These are phyloP conservation scores for Caenorhabditis uteleia DNA, from an alignment of 2,888 invertebrate genomes.

Conservation along the genomic window DNA sequence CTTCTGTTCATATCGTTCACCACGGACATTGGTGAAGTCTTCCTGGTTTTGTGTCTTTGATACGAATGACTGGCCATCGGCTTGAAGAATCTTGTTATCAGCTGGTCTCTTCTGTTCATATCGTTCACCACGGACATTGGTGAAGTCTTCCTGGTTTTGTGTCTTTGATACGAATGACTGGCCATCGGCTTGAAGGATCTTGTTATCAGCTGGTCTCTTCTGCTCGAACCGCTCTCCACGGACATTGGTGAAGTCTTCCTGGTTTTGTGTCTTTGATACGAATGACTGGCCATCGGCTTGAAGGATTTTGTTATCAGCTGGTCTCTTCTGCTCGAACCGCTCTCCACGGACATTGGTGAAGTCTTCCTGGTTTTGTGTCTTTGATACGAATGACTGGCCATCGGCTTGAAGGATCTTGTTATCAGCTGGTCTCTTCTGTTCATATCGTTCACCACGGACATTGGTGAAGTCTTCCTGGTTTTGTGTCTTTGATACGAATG, in stretches of 20 bases:
- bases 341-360: conserved; percentile 20
- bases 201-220: conserved; percentile 38
- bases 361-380: conserved; percentile 30
- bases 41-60: conserved; percentile 32
- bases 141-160: conserved; percentile 37
- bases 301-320: conserved; percentile 24
- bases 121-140: conserved; percentile 39
- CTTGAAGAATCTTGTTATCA: conserved; percentile 50
- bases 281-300: conserved; percentile 20
- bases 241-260: conserved; percentile 22
- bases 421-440: conserved; percentile 13
- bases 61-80: conserved; percentile 41
- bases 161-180: conserved; percentile 25
- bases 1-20: conserved; percentile 27
- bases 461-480: conserved; percentile 21
- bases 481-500: conserved; percentile 27
- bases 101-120: conserved; percentile 38
- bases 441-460: conserved; percentile 21
- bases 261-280: conserved; percentile 21
- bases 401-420: conserved; percentile 33
- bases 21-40: conserved; percentile 40
- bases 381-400: conserved; percentile 29
- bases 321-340: conserved; percentile 19
- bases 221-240: conserved; percentile 45
- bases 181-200: conserved; percentile 21